Evolutionary conservation across 1,140 invertebrate species (phyloP).

Genomic region (Periplaneta americana): DNA sequence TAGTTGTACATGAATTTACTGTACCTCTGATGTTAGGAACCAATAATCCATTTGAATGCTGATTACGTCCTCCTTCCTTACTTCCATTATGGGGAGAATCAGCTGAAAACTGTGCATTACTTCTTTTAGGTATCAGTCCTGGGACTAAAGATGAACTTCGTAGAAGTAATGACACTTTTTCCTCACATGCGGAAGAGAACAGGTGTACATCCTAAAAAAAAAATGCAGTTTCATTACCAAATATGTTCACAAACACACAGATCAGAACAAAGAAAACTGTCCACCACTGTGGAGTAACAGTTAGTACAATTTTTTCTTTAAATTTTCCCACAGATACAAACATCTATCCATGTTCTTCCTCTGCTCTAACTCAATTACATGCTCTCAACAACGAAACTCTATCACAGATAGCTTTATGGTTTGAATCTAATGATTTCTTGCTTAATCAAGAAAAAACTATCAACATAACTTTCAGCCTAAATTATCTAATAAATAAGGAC

Average conservation of each 20-base stretch:
- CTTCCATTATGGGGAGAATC: neutral
- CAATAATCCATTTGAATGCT: neutral
- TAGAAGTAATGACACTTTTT: constrained; percentile 26
- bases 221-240: no score
- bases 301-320: neutral
- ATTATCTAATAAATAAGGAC: no score
- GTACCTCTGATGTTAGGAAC: neutral
- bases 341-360: neutral
- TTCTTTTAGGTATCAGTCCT: neutral
- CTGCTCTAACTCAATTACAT: no score
- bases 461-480: no score
- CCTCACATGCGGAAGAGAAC: constrained; percentile 28
- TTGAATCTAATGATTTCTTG: no score
- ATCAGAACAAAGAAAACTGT: no score
- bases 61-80: neutral
- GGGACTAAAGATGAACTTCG: constrained; percentile 29
- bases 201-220: constrained; percentile 29
- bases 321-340: neutral
- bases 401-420: no score
- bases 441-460: no score
- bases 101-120: neutral
- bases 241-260: no score
- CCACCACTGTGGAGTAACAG: no score
- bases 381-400: no score
- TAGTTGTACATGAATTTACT: neutral